These are phyloP conservation scores for Tinea semifulvella DNA, from an alignment of 2,888 invertebrate genomes.

Conservation along the genomic window DNA sequence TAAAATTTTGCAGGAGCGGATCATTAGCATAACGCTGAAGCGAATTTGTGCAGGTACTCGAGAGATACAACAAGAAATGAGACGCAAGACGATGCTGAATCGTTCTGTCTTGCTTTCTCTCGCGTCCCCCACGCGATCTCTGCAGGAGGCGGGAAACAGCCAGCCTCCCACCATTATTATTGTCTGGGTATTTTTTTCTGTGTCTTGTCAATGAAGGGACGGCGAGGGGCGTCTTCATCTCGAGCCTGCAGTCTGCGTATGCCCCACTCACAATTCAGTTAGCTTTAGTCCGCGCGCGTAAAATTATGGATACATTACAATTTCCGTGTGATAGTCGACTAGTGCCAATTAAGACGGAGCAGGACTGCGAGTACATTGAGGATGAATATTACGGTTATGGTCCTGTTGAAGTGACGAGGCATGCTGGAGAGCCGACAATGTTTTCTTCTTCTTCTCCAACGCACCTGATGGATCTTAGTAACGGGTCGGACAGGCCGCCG, in stretches of 20 bases:
- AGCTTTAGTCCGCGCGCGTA: conserved; percentile 14
- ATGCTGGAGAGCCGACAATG: conserved; percentile 29
- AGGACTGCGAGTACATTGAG: conserved; percentile 45
- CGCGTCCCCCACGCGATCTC: conserved; percentile 19
- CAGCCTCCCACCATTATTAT: background rate
- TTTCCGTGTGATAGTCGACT: conserved; percentile 15
- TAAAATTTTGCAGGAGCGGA: too few relatives aligned
- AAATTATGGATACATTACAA: conserved; percentile 33
- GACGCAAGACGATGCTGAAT: conserved; percentile 35
- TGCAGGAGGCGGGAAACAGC: conserved; percentile 12
- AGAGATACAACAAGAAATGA: conserved; percentile 47
- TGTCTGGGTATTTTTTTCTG: conserved; percentile 17
- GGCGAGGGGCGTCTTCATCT: conserved; percentile 40
- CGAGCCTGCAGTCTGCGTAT: conserved; percentile 45
- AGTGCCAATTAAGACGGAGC: conserved; percentile 51
- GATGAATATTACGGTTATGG: conserved; percentile 48
- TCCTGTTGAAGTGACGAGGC: conserved; percentile 43
- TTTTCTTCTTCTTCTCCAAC: conserved; percentile 50
- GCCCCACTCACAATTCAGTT: conserved; percentile 37
- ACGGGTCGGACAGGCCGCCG: conserved; percentile 40
- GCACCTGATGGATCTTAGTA: conserved; percentile 56
- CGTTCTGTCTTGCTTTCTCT: conserved; percentile 38
- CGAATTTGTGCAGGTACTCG: background rate
- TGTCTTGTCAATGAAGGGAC: conserved; percentile 63
- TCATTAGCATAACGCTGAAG: conserved; percentile 9